Evolutionary conservation across 2,888 invertebrate genomes (phyloP), one percentile per base, ranked within the genome.

Genomic region (Copidosoma aretas): DNA sequence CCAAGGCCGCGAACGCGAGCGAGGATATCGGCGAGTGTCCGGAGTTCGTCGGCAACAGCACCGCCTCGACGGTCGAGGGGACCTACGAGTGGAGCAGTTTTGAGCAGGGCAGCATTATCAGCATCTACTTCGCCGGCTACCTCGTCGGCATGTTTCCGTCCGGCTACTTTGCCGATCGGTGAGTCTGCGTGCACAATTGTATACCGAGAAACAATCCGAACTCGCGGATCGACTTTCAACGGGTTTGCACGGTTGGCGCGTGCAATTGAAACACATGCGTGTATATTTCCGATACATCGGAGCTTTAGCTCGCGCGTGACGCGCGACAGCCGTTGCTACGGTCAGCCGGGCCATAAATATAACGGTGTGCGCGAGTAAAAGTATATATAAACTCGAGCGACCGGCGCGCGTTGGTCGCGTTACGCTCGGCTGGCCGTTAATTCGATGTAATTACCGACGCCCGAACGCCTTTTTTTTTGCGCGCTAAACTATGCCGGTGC

Each of bases 101-200:
- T 1, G 59, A 83, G 49, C 82, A 83, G 59, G 81, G 82, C 15
- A 62, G 81, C 21, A 74, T 82, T 10, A 69, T 81, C 70, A 82
- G 82, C 67, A 75, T 81, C 43, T 83, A 83, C 63, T 83, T 83
- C 63, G 80, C 80, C 10, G 83, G 83, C 41, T 83, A 83, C 56
- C 74, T 83, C 39, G 49, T 81, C 1, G 83, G 82, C 43, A 83
- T 82, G 82, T 81, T 82, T 69, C 82, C 83, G 0, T 72, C 79
- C 0, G 83, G 83, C 63, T 83, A 82, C 58, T 81, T 82, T 51
- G 76, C 83, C 3, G 82, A 83, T 74, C 77, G 83, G 83, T 83
- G 56, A 60, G 80, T 76, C 25, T 22, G 25, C n/a, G 39, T 25
- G 12, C 32, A 32, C 32, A 32, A 32, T 8, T n/a, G n/a, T n/a